phyloP scores from a whole-genome alignment of 2,888 invertebrate species.

The Dynastes grantii region DNA sequence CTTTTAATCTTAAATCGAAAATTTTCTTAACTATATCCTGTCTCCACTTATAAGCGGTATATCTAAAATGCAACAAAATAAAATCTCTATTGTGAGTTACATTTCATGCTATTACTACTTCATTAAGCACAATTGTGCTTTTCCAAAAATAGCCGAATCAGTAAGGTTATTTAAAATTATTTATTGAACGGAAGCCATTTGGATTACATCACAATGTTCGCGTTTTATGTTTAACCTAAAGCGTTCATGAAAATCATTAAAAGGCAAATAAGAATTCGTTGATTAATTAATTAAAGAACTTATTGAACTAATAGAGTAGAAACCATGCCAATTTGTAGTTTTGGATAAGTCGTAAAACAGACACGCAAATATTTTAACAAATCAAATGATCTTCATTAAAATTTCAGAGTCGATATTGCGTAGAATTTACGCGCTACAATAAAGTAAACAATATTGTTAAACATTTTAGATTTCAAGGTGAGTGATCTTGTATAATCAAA shows the following conservation, averaged over 20 bases:
- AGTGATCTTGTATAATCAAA: neutral
- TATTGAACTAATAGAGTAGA: slow-evolving; percentile 1
- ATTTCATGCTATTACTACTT: neutral
- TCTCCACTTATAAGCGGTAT: too few species aligned
- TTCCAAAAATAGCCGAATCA: too few species aligned
- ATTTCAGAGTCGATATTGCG: neutral
- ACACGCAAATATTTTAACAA: slow-evolving; percentile 23
- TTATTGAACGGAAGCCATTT: neutral
- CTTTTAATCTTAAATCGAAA: too few species aligned
- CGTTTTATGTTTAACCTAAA: slow-evolving; percentile 2
- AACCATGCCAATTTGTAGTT: neutral
- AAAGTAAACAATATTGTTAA: slow-evolving; percentile 15
- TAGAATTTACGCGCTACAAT: slow-evolving; percentile 12
- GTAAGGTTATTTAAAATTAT: neutral
- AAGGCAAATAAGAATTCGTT: neutral
- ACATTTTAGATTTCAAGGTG: slow-evolving; percentile 32
- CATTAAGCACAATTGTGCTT: neutral
- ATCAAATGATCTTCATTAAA: slow-evolving; percentile 9
- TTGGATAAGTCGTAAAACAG: slow-evolving; percentile 1
- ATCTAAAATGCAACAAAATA: too few species aligned
- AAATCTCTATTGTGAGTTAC: too few species aligned
- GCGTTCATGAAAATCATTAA: neutral
- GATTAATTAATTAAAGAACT: neutral
- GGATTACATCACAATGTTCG: neutral
- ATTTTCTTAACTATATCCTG: too few species aligned